Base-by-base conservation (phyloP, 1,140 invertebrate genomes). In the Cydia fagiglandana region DNA sequence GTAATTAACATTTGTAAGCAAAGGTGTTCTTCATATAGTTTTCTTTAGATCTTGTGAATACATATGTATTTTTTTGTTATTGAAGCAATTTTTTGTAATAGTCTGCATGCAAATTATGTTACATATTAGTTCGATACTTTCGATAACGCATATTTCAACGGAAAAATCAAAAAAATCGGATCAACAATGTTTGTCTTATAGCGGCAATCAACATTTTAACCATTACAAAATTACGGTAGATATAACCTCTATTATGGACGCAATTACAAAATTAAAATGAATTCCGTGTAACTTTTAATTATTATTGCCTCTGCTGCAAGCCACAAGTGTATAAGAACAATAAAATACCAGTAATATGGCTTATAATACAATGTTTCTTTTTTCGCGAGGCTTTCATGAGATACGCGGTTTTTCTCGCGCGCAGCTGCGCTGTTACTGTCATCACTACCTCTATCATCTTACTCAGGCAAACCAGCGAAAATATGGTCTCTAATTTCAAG, bases 1-100 rank as follows among this genome's bases (percentile, higher is more conserved):
- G 78, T 75, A 64, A 78, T 81, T 79, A 77, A 75, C 76, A 77
- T 79, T 76, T 73, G 73, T 68, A 75, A 66, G 66, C 15, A 73
- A 73, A 73, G 73, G 73, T 73, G 73, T 6, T 28, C 45, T 68
- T n/a, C 9, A 7, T 34, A 34, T n/a, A 70, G 30, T 38, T 7
- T 24, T 20, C 20, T 61, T 1, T 61, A 12, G 20, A 61, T n/a
- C 56, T 61, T 61, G 6, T 61, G 53, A 20, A 20, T 61, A 61
- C 17, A 5, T 61, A 61, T 61, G 15, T 61, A 61, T 24, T 24
- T 24, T 56, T 20, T 4, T 5, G 6, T 56, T 20, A 56, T 2
- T 20, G 41, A 10, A 45, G 41, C 41, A 34, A 7, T 38, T 38
- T 45, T 45, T 45, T 45, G 41, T 45, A 45, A 45, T 13, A 45